Base-by-base conservation (phyloP, 2,113 vertebrate genomes). In the Triplophysa dalaica region DNA sequence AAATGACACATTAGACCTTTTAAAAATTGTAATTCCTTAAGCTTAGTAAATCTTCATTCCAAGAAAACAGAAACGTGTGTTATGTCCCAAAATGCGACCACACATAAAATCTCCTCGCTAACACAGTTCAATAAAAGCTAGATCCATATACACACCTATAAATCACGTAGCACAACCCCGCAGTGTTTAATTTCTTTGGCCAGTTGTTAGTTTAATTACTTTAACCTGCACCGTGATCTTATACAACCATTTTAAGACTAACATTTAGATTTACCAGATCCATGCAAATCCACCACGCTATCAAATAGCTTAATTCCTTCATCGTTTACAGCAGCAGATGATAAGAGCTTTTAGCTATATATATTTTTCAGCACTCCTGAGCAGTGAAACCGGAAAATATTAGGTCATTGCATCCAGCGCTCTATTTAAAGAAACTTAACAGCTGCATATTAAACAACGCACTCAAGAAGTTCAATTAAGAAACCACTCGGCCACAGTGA, bases 361-460 rank as follows among this genome's bases (percentile, higher is more conserved):
- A n/a, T n/a, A n/a, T n/a, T n/a, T n/a, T n/a, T n/a, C n/a, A n/a
- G n/a, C n/a, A n/a, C 67, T 86, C 86, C 84, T 84, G 82, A 67
- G 70, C 61, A 69, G 77, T 83, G 75, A 75, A 77, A 84, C 63
- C 85, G 87, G 89, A 91, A 91, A 91, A 89, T 86, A 91, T 92
- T 78, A 92, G 89, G 86, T 92, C 90, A 92, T 90, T 67, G 81
- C 86, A 87, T 88, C 86, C 85, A 88, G 50, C 0, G 22, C 70
- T 82, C 86, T 93, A 93, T 92, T 92, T 90, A 90, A 89, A 91
- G 90, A 79, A 13, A 64, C 86, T 89, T 89, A 91, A 90, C 82
- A 33, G 88, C 87, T 90, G 90, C 89, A 91, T 88, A 90, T 90
- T 92, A 92, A 92, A 92, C 89, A 89, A 87, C 91, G 90, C 85